Conservation (phyloP, 2,113 vertebrate genomes). For the Labeo catla region DNA sequence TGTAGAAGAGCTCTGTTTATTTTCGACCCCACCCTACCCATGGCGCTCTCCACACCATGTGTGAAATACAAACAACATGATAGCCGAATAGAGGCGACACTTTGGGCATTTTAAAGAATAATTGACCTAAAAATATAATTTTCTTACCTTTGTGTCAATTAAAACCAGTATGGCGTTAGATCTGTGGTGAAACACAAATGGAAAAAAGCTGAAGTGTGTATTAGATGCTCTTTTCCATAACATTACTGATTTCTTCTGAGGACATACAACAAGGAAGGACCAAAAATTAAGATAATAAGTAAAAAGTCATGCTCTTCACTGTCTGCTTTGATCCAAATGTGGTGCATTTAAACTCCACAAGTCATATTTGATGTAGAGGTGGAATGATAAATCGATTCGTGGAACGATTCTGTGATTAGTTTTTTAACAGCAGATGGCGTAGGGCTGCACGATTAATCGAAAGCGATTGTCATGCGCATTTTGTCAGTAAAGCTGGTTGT, state of each 20-base stretch:
- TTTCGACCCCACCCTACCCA: constrained; percentile 5
- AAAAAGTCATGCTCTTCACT: neutral
- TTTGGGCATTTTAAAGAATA: neutral
- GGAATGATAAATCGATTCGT: too few species aligned
- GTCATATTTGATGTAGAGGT: neutral
- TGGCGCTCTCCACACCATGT: neutral
- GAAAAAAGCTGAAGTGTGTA: neutral
- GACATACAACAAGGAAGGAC: neutral
- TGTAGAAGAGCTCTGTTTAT: constrained; percentile 32
- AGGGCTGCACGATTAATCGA: too few species aligned
- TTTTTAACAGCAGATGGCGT: too few species aligned
- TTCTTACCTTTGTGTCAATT: too few species aligned
- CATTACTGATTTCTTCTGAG: neutral
- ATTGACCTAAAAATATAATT: neutral
- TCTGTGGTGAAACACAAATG: neutral
- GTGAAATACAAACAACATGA: constrained; percentile 5
- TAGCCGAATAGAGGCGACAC: neutral
- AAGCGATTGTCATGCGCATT: too few species aligned
- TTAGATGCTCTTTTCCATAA: neutral
- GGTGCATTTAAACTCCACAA: neutral
- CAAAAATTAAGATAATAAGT: neutral
- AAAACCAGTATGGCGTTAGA: neutral
- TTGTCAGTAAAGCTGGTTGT: too few species aligned
- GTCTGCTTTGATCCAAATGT: neutral
- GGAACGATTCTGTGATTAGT: too few species aligned